Evolutionary conservation across 2,797 vertebrate genomes (phyloP).

Genomic region (Melanotaenia pygmaea): DNA sequence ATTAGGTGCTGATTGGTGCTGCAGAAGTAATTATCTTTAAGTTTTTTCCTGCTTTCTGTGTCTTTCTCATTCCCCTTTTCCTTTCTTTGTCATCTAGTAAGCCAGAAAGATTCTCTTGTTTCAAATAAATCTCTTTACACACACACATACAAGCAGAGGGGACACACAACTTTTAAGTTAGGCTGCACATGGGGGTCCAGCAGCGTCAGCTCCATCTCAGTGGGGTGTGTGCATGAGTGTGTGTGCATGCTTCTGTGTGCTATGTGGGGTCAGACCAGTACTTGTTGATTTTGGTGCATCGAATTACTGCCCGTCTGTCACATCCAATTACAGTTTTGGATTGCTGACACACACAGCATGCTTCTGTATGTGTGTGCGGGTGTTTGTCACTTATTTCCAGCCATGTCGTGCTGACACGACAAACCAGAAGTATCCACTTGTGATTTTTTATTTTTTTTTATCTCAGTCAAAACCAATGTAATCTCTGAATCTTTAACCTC

Average conservation of each 20-base stretch:
- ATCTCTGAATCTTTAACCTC: conserved; percentile 12
- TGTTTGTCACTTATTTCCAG: conserved; percentile 76
- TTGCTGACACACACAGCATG: conserved; percentile 81
- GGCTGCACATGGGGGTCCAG: conserved; percentile 65
- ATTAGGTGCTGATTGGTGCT: conserved; percentile 72
- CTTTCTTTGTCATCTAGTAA: conserved; percentile 44
- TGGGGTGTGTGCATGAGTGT: conserved; percentile 36
- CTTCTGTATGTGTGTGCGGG: conserved; percentile 72
- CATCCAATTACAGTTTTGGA: conserved; percentile 79
- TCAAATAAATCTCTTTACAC: conserved; percentile 56
- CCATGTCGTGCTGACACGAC: conserved; percentile 69
- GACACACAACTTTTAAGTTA: conserved; percentile 57
- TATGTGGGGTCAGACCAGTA: conserved; percentile 66
- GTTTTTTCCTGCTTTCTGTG: conserved; percentile 42
- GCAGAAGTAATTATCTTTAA: conserved; percentile 73
- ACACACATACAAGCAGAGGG: conserved; percentile 22
- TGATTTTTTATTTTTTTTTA: conserved; percentile 43
- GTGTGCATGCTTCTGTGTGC: conserved; percentile 49
- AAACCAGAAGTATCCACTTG: conserved; percentile 73
- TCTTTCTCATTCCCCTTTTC: conserved; percentile 27
- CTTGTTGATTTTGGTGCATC: conserved; percentile 83
- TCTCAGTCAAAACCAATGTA: conserved; percentile 38
- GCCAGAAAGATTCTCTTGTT: conserved; percentile 54
- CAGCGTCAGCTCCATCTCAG: conserved; percentile 64
- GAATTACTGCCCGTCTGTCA: conserved; percentile 85